A percentile compares a stretch with the other conserved stretches of the same genome.
phyloP scores from a whole-genome alignment of 2,888 invertebrate species.

The Therioaphis trifolii region DNA sequence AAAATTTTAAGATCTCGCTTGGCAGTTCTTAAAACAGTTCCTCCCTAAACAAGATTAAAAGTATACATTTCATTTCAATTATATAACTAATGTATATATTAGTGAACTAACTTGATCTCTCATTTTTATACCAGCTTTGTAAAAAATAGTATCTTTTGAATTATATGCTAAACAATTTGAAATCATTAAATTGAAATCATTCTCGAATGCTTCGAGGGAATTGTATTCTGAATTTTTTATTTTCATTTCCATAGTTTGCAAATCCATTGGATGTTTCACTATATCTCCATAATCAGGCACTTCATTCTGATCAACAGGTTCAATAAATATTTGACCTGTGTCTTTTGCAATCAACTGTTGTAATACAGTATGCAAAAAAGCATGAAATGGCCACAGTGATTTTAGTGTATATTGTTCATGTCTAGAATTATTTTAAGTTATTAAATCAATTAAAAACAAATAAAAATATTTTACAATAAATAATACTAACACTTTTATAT shows the following conservation, averaged over 20 bases:
- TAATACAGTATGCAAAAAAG: conserved; percentile 81
- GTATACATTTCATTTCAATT: background rate
- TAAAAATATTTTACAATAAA: background rate
- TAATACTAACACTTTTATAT: conserved; percentile 75
- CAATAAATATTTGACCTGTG: conserved; percentile 87
- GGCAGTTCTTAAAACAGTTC: conserved; percentile 81
- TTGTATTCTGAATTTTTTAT: conserved; percentile 77
- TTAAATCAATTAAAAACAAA: background rate
- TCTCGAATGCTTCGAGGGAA: conserved; percentile 82
- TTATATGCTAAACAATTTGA: conserved; percentile 96
- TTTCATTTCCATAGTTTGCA: conserved; percentile 87
- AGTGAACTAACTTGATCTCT: conserved; percentile 77
- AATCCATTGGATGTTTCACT: conserved; percentile 88
- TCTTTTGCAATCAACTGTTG: conserved; percentile 84
- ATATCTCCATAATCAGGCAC: conserved; percentile 72
- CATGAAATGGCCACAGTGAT: conserved; percentile 84
- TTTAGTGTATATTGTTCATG: conserved; percentile 63
- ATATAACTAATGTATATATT: background rate
- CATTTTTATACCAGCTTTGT: conserved; percentile 89
- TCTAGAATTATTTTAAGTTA: conserved; percentile 27
- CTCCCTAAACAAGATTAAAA: conserved; percentile 73
- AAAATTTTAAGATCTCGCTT: conserved; percentile 78
- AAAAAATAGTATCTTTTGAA: conserved; percentile 93
- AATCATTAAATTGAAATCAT: conserved; percentile 95
- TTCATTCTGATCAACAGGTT: conserved; percentile 90